Conservation (phyloP, 2,113 vertebrate species). For the Hippopotamus amphibius region DNA sequence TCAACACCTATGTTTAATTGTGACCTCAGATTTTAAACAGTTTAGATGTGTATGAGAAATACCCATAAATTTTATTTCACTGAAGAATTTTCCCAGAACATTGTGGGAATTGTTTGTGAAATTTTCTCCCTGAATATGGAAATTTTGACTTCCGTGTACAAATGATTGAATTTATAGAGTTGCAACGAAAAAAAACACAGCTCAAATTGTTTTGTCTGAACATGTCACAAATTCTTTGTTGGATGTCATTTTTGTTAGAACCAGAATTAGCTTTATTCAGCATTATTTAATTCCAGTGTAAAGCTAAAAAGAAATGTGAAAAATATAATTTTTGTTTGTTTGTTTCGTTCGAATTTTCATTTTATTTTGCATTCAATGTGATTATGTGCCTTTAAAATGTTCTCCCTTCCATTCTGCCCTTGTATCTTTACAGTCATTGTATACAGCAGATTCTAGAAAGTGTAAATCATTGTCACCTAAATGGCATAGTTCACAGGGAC, state of each 20-base stretch:
- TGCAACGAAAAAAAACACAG: slow-evolving; percentile 61
- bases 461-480: slow-evolving; percentile 99
- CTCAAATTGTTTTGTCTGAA: slow-evolving; percentile 76
- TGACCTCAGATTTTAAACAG: slow-evolving; percentile 81
- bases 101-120: neutral
- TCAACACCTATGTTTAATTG: slow-evolving; percentile 66
- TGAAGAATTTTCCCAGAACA: slow-evolving; percentile 47
- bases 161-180: slow-evolving; percentile 52
- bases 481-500: slow-evolving; percentile 99
- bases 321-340: slow-evolving; percentile 79
- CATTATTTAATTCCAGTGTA: slow-evolving; percentile 71
- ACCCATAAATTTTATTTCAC: neutral
- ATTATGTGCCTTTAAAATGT: slow-evolving; percentile 92
- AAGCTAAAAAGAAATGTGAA: slow-evolving; percentile 73
- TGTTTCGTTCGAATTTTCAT: slow-evolving; percentile 77
- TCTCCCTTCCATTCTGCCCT: slow-evolving; percentile 92
- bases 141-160: neutral
- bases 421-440: slow-evolving; percentile 97
- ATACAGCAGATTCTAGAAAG: slow-evolving; percentile 99
- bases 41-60: slow-evolving; percentile 72
- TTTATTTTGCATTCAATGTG: slow-evolving; percentile 87
- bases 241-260: slow-evolving; percentile 77
- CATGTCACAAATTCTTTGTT: slow-evolving; percentile 74
- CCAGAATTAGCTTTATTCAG: slow-evolving; percentile 79
- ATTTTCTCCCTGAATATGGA: slow-evolving; percentile 57